Percentiles rank a stretch among this genome's conserved stretches.
phyloP scores from a whole-genome alignment of 1,140 invertebrate species.

The Drosophila ironensis region DNA sequence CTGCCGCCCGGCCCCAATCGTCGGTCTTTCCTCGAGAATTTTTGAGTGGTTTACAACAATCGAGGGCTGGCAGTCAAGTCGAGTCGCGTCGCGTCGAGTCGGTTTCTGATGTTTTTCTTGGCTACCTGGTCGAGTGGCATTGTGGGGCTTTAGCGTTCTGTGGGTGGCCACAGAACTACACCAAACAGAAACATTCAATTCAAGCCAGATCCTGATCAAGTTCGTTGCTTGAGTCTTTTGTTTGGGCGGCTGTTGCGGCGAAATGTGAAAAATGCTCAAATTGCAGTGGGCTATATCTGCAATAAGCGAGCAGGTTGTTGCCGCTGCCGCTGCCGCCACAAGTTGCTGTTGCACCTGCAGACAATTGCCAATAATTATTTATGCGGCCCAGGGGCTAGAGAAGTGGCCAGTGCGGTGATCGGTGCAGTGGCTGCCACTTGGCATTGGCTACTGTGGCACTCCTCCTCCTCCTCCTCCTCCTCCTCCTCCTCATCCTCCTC shows the following conservation, averaged over 20 bases:
- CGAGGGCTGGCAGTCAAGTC: constrained; percentile 1
- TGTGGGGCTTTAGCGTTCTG: constrained; percentile 18
- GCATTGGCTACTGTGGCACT: constrained; percentile 69
- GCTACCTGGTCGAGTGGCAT: constrained; percentile 31
- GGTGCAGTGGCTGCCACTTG: constrained; percentile 28
- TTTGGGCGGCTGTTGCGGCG: constrained; percentile 23
- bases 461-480: constrained; percentile 1
- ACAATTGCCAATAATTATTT: constrained; percentile 80
- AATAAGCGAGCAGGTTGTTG: constrained; percentile 53
- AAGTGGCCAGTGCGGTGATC: constrained; percentile 1
- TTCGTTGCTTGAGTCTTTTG: constrained; percentile 75
- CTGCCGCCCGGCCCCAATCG: constrained; percentile 6
- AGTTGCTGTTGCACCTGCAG: constrained; percentile 69
- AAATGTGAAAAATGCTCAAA: constrained; percentile 70
- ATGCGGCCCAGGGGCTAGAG: constrained; percentile 56
- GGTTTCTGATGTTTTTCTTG: constrained; percentile 41
- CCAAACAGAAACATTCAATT: not conserved
- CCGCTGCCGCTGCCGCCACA: constrained; percentile 1
- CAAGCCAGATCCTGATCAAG: constrained; percentile 27
- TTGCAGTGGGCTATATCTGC: constrained; percentile 63
- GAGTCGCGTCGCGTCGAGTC: not conserved
- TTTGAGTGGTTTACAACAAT: constrained; percentile 67
- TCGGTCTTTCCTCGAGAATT: constrained; percentile 11
- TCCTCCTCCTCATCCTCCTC: not conserved
- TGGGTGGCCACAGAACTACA: constrained; percentile 28